These are phyloP conservation scores for Emydoidea blandingii DNA, from an alignment of 2,797 vertebrate species.

Conservation along the genomic window DNA sequence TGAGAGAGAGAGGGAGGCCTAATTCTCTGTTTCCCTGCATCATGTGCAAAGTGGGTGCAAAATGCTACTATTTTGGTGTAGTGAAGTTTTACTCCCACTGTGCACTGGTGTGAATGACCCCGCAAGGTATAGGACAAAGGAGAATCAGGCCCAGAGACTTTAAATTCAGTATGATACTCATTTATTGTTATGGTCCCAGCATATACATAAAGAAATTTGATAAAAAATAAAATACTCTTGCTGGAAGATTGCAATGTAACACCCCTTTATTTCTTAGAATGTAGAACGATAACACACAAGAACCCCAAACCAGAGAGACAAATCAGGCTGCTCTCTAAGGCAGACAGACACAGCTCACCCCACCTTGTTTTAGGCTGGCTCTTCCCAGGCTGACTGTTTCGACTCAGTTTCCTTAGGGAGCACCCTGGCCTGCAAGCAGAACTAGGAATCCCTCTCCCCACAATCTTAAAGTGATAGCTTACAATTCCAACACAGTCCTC, in stretches of 20 bases:
- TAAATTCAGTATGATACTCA: fast-evolving
- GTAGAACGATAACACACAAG: background rate
- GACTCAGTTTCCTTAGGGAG: background rate
- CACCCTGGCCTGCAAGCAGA: background rate
- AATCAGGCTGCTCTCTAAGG: background rate
- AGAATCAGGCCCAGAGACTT: background rate
- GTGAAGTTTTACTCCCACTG: fast-evolving
- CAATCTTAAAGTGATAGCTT: background rate
- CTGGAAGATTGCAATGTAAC: background rate
- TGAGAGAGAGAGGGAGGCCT: background rate
- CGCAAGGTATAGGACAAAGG: background rate
- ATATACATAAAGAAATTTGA: background rate
- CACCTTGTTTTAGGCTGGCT: background rate
- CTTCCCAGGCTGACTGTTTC: background rate
- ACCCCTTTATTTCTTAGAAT: background rate
- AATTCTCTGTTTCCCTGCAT: background rate
- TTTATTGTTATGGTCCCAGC: background rate
- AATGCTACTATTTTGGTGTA: fast-evolving
- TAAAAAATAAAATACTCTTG: background rate
- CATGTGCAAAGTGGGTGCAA: background rate
- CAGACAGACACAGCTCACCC: background rate
- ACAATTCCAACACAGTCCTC: background rate
- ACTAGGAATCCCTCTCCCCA: background rate
- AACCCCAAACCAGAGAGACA: background rate
- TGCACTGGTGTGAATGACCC: background rate